Evolutionary conservation across 2,888 invertebrate species (phyloP).

Genomic region (Stenoptilia bipunctidactyla): DNA sequence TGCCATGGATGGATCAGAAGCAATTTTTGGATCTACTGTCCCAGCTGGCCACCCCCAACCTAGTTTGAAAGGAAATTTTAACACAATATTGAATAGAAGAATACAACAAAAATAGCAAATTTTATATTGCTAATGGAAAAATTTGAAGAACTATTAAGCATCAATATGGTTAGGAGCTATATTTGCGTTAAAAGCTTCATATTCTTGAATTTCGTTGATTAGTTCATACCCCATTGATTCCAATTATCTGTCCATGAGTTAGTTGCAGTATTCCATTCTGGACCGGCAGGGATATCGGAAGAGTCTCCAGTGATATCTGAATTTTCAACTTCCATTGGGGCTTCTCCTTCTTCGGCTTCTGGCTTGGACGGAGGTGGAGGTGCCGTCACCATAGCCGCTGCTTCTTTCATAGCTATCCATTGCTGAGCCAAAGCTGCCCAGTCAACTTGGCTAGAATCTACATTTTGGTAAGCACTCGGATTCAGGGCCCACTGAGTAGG

Average conservation of each 20-base stretch:
- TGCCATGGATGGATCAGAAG: conserved; percentile 34
- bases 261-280: conserved; percentile 45
- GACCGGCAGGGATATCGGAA: conserved; percentile 26
- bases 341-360: conserved; percentile 82
- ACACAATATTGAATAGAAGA: no score
- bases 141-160: no score
- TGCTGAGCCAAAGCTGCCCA: conserved; percentile 97
- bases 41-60: conserved; percentile 57
- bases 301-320: conserved; percentile 69
- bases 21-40: conserved; percentile 40
- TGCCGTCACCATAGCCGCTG: conserved; percentile 69
- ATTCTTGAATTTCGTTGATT: no score
- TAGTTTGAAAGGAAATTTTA: no score
- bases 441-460: conserved; percentile 89
- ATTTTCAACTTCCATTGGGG: conserved; percentile 89
- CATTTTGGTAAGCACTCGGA: conserved; percentile 84
- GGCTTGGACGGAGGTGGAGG: conserved; percentile 66
- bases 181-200: no score
- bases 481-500: conserved; percentile 86
- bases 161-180: no score
- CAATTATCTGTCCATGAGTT: conserved; percentile 54
- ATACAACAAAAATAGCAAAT: no score
- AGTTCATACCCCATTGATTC: conserved; percentile 62
- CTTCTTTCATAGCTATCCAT: conserved; percentile 97
- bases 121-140: no score